Evolutionary conservation across 2,113 vertebrate species (phyloP), one percentile per base, ranked within the genome.

Genomic region (Pluvianellus socialis): DNA sequence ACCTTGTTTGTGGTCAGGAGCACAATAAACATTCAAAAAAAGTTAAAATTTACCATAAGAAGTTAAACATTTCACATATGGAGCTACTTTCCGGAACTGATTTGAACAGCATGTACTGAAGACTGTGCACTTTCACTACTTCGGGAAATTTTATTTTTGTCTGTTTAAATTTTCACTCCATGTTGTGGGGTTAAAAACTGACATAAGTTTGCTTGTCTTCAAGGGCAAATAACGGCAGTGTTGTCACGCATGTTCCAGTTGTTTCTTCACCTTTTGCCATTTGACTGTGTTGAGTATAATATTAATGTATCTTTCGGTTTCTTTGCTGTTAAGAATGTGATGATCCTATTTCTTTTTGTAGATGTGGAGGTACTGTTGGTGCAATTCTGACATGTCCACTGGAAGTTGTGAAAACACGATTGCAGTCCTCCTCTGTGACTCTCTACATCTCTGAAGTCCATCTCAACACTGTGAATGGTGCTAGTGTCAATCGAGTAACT

Each of bases 301-400:
- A 15, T 45, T 52, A 47, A 22, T 12, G 13, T 67, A 7, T 62
- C 40, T 35, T 65, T 68, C 8, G 12, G 19, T 85, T 68, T 82
- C 27, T 75, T 76, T 61, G 38, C 42, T 9, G 10, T 47, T 85
- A 44, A 38, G 70, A 53, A 66, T 11, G 2, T 61, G 63, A 20
- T 44, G 14, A 26, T 76, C 53, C 26, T 88, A 4, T 33, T 82
- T 90, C 14, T 79, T 44, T 77, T 85, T 96, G 26, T 95, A 99
- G 99, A 97, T 99, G 99, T 96, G 99, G 99, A 81, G 99, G 99
- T 91, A 99, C 99, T 67, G 99, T 99, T 93, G 99, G 99, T 81
- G 99, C 99, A 88, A 99, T 99, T 97, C 97, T 99, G 97, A 99
- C 99, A 94, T 99, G 99, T 98, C 99, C 99, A 28, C 98, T 99